These are phyloP conservation scores for Oncorhynchus keta DNA, from an alignment of 2,113 vertebrate genomes.

Conservation along the genomic window DNA sequence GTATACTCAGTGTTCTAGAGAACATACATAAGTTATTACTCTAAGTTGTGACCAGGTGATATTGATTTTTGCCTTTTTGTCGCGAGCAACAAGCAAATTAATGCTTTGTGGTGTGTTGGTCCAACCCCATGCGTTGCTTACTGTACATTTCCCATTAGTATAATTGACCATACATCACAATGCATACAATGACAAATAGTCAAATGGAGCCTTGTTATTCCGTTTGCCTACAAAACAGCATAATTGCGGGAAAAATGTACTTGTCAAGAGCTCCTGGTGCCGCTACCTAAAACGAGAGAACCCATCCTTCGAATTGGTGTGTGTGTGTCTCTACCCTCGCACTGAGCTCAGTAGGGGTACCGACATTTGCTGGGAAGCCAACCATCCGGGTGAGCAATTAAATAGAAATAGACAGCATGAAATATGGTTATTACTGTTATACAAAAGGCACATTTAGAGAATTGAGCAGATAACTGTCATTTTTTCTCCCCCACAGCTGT, in stretches of 20 bases:
- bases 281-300: constrained; percentile 59
- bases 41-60: too few relatives aligned
- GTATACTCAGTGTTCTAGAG: too few relatives aligned
- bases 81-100: background rate
- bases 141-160: constrained; percentile 4
- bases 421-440: constrained; percentile 90
- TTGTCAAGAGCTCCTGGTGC: constrained; percentile 60
- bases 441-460: constrained; percentile 91
- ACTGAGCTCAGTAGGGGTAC: constrained; percentile 57
- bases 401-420: constrained; percentile 73
- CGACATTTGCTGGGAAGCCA: constrained; percentile 54
- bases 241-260: constrained; percentile 71
- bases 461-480: constrained; percentile 91
- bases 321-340: constrained; percentile 53
- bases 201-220: constrained; percentile 66
- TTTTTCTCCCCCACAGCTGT: constrained; percentile 66
- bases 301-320: constrained; percentile 52
- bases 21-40: too few relatives aligned
- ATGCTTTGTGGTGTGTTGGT: too few relatives aligned
- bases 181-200: constrained; percentile 7
- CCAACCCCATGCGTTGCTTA: background rate
- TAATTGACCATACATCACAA: constrained; percentile 36
- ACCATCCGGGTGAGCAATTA: constrained; percentile 68
- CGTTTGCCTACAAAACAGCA: constrained; percentile 81
- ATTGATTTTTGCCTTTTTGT: too few relatives aligned